These are phyloP conservation scores for Apamea sordens DNA, from an alignment of 2,888 invertebrate genomes.

Conservation along the genomic window DNA sequence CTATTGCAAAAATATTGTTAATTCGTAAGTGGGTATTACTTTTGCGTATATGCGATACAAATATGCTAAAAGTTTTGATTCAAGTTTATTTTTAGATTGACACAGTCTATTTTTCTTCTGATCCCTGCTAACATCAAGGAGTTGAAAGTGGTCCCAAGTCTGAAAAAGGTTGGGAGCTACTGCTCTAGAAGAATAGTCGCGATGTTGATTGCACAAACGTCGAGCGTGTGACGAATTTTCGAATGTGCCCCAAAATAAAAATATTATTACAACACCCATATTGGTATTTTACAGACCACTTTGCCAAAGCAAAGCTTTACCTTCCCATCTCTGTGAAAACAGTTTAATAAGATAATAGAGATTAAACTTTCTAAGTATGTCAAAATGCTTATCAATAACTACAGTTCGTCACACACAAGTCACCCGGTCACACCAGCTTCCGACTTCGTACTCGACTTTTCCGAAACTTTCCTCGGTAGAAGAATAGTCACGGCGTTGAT, in stretches of 20 bases:
- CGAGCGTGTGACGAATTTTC: conserved; percentile 42
- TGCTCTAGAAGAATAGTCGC: conserved; percentile 9
- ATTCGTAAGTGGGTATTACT: neutral
- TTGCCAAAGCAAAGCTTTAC: too few relatives aligned
- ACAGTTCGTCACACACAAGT: neutral
- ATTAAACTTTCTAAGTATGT: too few relatives aligned
- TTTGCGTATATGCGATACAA: neutral
- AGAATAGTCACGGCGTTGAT: conserved; percentile 39
- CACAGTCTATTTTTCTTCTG: neutral
- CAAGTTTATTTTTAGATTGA: neutral
- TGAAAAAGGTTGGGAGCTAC: neutral
- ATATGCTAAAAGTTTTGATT: neutral
- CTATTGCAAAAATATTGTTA: neutral
- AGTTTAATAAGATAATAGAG: too few relatives aligned
- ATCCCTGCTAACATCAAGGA: neutral
- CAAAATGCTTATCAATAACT: neutral
- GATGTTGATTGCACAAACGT: conserved; percentile 53
- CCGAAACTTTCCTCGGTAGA: neutral
- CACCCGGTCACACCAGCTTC: neutral
- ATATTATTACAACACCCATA: too few relatives aligned
- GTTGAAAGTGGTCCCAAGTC: neutral
- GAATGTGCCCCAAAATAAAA: neutral
- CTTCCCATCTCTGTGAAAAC: too few relatives aligned
- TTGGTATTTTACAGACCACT: too few relatives aligned
- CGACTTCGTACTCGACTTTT: neutral